These are phyloP conservation scores for Balaeniceps rex DNA, from an alignment of 2,113 vertebrate species.

Conservation along the genomic window DNA sequence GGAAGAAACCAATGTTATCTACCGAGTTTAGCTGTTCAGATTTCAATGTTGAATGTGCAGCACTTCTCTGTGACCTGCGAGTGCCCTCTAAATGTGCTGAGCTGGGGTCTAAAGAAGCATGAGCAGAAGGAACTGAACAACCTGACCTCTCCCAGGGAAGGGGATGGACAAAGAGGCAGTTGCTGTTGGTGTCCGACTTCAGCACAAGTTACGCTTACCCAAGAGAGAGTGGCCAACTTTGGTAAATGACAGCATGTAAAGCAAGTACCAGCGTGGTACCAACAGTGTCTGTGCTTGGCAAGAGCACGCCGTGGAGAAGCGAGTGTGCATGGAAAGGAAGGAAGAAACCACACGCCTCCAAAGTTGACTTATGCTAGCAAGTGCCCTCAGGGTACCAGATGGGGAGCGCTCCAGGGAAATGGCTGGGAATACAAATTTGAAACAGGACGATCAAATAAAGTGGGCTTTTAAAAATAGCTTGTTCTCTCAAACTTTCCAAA, in stretches of 20 bases:
- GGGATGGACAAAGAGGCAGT: background rate
- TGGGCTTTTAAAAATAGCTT: slow-evolving; percentile 9
- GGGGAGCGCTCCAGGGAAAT: background rate
- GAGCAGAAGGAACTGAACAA: background rate
- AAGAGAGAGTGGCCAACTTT: background rate
- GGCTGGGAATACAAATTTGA: background rate
- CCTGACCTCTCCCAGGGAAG: background rate
- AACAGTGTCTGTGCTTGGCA: background rate
- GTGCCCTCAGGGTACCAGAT: background rate
- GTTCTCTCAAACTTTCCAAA: background rate
- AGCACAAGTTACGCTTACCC: background rate
- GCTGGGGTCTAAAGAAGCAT: background rate
- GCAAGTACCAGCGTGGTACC: background rate
- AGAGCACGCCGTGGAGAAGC: background rate
- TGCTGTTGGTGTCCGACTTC: background rate
- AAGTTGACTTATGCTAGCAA: background rate
- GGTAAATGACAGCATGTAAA: background rate
- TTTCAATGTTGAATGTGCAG: background rate
- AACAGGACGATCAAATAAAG: background rate
- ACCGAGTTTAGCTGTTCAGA: background rate
- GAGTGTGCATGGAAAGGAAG: background rate
- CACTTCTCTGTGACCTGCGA: background rate
- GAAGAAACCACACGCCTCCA: background rate
- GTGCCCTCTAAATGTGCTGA: background rate
- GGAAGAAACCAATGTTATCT: background rate